phyloP scores from a whole-genome alignment of 2,888 invertebrate genomes.

The Caenorhabditis sp. region DNA sequence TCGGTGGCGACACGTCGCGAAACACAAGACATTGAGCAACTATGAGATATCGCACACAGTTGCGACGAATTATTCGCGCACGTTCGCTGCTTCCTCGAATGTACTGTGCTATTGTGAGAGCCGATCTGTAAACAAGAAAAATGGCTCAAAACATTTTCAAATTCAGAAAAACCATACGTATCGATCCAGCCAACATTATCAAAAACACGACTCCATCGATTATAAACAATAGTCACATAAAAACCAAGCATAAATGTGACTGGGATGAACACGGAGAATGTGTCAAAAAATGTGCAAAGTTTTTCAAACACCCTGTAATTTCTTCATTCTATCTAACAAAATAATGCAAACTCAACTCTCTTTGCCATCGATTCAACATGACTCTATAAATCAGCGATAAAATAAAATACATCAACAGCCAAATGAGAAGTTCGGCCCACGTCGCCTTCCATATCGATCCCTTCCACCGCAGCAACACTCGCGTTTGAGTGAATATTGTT shows the following conservation, averaged over 20 bases:
- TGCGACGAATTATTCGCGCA: slow-evolving; percentile 55
- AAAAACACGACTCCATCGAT: slow-evolving; percentile 54
- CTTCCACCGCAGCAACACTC: slow-evolving; percentile 60
- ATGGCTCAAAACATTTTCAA: neutral
- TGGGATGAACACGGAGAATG: slow-evolving; percentile 63
- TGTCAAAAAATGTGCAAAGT: slow-evolving; percentile 60
- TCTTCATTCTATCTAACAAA: neutral
- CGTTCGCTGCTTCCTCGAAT: slow-evolving; percentile 54
- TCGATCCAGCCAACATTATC: slow-evolving; percentile 67
- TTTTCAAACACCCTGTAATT: slow-evolving; percentile 58
- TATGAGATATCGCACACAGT: slow-evolving; percentile 62
- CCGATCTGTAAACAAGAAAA: slow-evolving; percentile 35
- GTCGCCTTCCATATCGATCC: slow-evolving; percentile 48
- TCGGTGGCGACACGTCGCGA: slow-evolving; percentile 58
- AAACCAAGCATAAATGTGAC: slow-evolving; percentile 65
- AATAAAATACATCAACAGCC: slow-evolving; percentile 46
- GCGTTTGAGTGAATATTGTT: slow-evolving; percentile 52
- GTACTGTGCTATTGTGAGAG: slow-evolving; percentile 52
- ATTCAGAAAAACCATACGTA: slow-evolving; percentile 45
- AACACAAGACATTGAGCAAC: slow-evolving; percentile 53
- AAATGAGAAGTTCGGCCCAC: slow-evolving; percentile 53
- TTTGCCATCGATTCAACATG: slow-evolving; percentile 46
- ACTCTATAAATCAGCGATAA: slow-evolving; percentile 48
- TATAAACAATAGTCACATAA: slow-evolving; percentile 63
- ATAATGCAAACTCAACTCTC: slow-evolving; percentile 36